These are phyloP conservation scores for Periophthalmodon schlosseri DNA, from an alignment of 2,113 vertebrate species.

Conservation along the genomic window DNA sequence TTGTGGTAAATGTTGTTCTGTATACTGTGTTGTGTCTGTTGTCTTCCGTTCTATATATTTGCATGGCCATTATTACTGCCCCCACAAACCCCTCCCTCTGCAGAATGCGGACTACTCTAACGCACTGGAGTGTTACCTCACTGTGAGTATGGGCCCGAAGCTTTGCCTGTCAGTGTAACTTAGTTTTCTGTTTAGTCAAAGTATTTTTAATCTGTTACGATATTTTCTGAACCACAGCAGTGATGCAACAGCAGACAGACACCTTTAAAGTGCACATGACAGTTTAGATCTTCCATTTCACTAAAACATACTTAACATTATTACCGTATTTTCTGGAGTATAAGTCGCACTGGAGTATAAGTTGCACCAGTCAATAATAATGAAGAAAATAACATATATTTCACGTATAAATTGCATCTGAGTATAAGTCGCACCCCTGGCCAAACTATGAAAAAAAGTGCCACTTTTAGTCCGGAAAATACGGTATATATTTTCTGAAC, in stretches of 20 bases:
- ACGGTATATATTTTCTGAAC: too few relatives aligned
- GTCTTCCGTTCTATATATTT: conserved; percentile 50
- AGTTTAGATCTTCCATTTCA: too few relatives aligned
- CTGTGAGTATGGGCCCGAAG: conserved; percentile 84
- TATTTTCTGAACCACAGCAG: conserved; percentile 17
- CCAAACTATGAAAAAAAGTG: too few relatives aligned
- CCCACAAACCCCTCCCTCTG: conserved; percentile 48
- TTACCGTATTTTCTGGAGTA: too few relatives aligned
- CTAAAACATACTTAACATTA: neutral
- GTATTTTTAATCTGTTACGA: conserved; percentile 4
- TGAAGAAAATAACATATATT: too few relatives aligned
- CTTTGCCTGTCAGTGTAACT: conserved; percentile 47
- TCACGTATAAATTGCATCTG: too few relatives aligned
- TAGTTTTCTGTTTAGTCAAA: conserved; percentile 16
- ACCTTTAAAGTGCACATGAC: neutral
- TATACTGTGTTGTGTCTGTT: neutral
- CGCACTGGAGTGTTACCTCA: conserved; percentile 91
- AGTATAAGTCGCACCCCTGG: too few relatives aligned
- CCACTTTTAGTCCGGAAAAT: too few relatives aligned
- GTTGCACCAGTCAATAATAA: too few relatives aligned
- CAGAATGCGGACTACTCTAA: conserved; percentile 88
- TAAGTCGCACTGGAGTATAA: too few relatives aligned
- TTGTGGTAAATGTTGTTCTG: neutral
- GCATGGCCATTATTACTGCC: conserved; percentile 63
- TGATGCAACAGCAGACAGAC: conserved; percentile 55